phyloP scores from a whole-genome alignment of 2,113 vertebrate genomes.

The Aspiorhynchus laticeps region DNA sequence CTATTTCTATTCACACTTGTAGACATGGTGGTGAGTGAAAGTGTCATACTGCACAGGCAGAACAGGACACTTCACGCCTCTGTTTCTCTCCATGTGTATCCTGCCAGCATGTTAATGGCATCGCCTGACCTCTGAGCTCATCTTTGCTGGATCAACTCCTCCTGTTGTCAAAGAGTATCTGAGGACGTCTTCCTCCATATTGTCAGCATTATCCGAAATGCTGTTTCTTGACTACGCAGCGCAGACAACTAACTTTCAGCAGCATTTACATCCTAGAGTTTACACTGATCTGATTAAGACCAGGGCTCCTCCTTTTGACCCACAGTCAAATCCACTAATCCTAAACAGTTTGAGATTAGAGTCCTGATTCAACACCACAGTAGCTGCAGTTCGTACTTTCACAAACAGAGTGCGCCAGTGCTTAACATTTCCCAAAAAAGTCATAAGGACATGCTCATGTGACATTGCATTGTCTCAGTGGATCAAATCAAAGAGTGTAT shows the following conservation, averaged over 20 bases:
- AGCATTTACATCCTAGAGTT: constrained; percentile 39
- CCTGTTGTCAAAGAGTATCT: constrained; percentile 4
- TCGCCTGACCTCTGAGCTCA: constrained; percentile 38
- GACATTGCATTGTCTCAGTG: neutral
- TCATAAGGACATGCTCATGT: neutral
- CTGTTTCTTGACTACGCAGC: constrained; percentile 14
- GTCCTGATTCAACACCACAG: constrained; percentile 27
- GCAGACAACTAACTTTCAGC: neutral
- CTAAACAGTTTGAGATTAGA: constrained; percentile 33
- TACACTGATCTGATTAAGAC: constrained; percentile 56
- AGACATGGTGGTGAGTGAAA: constrained; percentile 17
- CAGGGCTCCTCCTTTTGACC: constrained; percentile 49
- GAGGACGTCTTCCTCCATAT: constrained; percentile 26
- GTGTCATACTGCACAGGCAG: constrained; percentile 40
- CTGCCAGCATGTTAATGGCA: constrained; percentile 22
- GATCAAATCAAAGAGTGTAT: neutral
- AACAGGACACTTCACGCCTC: constrained; percentile 44
- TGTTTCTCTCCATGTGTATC: constrained; percentile 21
- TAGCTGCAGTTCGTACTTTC: constrained; percentile 15
- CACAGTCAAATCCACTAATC: constrained; percentile 56
- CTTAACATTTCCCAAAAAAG: neutral
- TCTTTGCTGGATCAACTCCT: neutral
- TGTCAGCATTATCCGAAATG: constrained; percentile 17
- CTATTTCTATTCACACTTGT: constrained; percentile 44
- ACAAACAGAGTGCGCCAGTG: constrained; percentile 50